Evolutionary conservation across 1,140 invertebrate species (phyloP).

Genomic region (Caerostris extrusa): DNA sequence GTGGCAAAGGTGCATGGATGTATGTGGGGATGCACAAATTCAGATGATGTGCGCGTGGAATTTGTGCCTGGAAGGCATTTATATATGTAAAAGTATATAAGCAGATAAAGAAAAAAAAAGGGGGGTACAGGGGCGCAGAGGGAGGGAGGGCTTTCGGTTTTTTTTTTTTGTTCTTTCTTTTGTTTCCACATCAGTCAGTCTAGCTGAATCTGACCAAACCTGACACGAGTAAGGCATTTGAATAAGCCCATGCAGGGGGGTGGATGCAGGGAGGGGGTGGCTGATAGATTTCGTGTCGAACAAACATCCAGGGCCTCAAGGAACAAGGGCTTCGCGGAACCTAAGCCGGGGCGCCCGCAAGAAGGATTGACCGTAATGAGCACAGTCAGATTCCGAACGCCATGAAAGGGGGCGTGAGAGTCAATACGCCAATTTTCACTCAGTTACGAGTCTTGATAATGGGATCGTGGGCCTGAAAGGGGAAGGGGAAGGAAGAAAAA

Average conservation of each 20-base stretch:
- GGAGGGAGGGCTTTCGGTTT: background rate
- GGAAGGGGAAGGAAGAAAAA: background rate
- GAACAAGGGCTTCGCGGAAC: constrained; percentile 55
- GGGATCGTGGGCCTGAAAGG: constrained; percentile 45
- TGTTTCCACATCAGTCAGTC: constrained; percentile 72
- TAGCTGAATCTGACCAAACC: constrained; percentile 71
- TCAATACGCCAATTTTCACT: constrained; percentile 77
- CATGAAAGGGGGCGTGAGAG: constrained; percentile 58
- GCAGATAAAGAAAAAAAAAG: constrained; percentile 58
- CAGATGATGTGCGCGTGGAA: constrained; percentile 34
- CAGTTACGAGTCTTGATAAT: constrained; percentile 68
- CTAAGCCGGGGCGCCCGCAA: constrained; percentile 44
- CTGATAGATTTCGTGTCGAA: constrained; percentile 77
- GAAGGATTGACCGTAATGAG: constrained; percentile 75
- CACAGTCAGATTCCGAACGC: constrained; percentile 73
- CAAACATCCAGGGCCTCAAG: constrained; percentile 74
- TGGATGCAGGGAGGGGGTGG: constrained; percentile 1
- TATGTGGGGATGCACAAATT: constrained; percentile 45
- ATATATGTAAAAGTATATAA: constrained; percentile 70
- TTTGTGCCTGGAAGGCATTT: constrained; percentile 53
- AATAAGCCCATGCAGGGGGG: constrained; percentile 64
- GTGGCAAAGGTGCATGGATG: constrained; percentile 53
- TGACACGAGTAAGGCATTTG: constrained; percentile 77
- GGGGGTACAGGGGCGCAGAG: background rate
- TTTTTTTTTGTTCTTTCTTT: constrained; percentile 36